Evolutionary conservation across 1,140 invertebrate genomes (phyloP).

Genomic region (Drosophila ogumai): DNA sequence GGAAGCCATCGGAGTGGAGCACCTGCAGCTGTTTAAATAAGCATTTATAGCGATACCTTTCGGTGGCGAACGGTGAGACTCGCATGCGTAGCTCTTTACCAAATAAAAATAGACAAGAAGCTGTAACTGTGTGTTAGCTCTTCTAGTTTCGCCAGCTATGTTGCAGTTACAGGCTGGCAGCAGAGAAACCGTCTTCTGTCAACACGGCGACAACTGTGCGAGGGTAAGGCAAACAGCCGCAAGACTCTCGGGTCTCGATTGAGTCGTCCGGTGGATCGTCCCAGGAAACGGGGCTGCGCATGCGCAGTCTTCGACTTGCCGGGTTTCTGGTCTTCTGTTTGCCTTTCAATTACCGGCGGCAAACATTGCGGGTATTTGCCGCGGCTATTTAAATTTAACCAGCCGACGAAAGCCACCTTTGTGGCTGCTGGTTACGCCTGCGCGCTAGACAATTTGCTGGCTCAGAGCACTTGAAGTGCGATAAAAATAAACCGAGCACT

Average conservation of each 20-base stretch:
- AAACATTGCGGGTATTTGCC: constrained; percentile 69
- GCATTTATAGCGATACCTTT: constrained; percentile 18
- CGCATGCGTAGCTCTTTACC: constrained; percentile 58
- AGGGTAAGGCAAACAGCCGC: constrained; percentile 7
- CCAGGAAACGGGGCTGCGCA: constrained; percentile 39
- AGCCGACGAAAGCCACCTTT: constrained; percentile 31
- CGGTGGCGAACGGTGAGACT: neutral
- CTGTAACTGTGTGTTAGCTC: constrained; percentile 59
- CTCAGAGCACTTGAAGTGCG: constrained; percentile 70
- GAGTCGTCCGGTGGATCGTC: constrained; percentile 57
- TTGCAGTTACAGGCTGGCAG: constrained; percentile 47
- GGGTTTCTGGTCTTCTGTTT: constrained; percentile 43
- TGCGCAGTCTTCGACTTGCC: constrained; percentile 52
- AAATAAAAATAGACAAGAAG: constrained; percentile 75
- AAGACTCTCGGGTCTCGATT: constrained; percentile 39
- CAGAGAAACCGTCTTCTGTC: constrained; percentile 65
- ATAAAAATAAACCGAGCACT: constrained; percentile 17
- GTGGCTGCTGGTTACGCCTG: constrained; percentile 61
- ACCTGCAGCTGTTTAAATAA: constrained; percentile 47
- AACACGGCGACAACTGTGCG: constrained; percentile 40
- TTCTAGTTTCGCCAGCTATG: constrained; percentile 3
- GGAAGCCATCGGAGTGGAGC: neutral
- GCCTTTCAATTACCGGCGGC: constrained; percentile 67
- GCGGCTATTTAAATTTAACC: constrained; percentile 68
- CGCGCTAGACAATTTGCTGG: constrained; percentile 70